Evolutionary conservation across 2,113 vertebrate species (phyloP), one percentile per base, ranked within the genome.

Genomic region (Sardina pilchardus): DNA sequence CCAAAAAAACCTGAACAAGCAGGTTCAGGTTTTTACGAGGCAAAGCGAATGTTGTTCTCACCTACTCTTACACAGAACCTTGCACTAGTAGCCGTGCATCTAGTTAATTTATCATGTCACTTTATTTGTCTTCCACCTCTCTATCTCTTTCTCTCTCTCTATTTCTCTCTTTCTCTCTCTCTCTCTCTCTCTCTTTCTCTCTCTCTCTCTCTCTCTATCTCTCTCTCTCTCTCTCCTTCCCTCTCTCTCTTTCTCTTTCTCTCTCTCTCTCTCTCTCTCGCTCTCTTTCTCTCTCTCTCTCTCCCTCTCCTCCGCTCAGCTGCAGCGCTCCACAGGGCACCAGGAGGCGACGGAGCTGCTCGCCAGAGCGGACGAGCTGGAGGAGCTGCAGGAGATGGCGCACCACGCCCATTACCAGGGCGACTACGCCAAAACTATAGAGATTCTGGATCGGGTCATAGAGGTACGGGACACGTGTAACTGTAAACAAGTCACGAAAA

Each of bases 291-390:
- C n/a, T n/a, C n/a, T n/a, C 16, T 19, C 44, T 75, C 30, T 30
- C 26, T 26, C 21, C 47, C 24, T 17, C 10, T 5, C 34, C 59
- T 83, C 12, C 36, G 39, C 67, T 19, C 86, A 97, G 96, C 90
- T 97, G 85, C 90, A 91, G 34, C 94, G 93, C 24, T 94, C 93
- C 26, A 93, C 94, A 0, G 90, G 93, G 8, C 90, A 95, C 10
- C 90, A 92, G 39, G 96, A 97, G 83, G 95, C 95, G n/a, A 90
- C 67, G 8, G 92, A 90, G 30, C 96, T 95, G 92, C 91, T 96
- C 87, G 90, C 88, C 36, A 94, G 85, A 24, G 81, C 92, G 0
- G 90, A 91, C 0, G 95, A 96, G 89, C 91, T 96, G 85, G 95
- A 95, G 89, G 89, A 88, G 83, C 90, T 94, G 71, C 92, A 92